phyloP scores from a whole-genome alignment of 2,113 vertebrate genomes.

The Phocoena phocoena region DNA sequence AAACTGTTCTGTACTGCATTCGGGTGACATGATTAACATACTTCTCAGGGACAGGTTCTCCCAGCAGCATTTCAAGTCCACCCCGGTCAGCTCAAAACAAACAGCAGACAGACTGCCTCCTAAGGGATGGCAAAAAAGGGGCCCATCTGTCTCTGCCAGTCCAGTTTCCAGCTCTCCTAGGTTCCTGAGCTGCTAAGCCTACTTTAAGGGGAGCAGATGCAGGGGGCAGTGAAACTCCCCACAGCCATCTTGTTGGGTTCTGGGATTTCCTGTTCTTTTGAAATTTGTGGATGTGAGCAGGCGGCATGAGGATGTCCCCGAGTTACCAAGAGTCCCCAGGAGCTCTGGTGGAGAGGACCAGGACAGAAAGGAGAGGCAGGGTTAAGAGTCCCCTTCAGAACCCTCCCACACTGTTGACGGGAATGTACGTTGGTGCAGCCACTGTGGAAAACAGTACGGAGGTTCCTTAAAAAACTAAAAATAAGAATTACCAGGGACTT shows the following conservation, averaged over 20 bases:
- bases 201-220: rapidly evolving
- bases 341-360: not conserved
- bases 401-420: not conserved
- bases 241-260: not conserved
- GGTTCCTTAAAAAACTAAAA: not conserved
- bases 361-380: not conserved
- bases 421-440: not conserved
- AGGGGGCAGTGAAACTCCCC: not conserved
- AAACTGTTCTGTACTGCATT: too few species aligned
- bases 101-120: not conserved
- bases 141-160: not conserved
- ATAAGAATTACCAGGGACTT: not conserved
- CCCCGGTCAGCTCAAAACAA: not conserved
- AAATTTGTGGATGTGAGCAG: too few species aligned
- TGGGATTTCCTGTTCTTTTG: not conserved
- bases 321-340: not conserved
- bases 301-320: not conserved
- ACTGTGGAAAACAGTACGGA: not conserved
- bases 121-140: not conserved
- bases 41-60: not conserved
- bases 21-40: not conserved
- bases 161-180: not conserved
- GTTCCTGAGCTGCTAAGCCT: not conserved
- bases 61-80: not conserved
- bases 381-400: not conserved